Percentiles rank a stretch among this genome's conserved stretches.
Evolutionary conservation across 2,113 vertebrate species (phyloP).

Genomic region (Callipepla californica): DNA sequence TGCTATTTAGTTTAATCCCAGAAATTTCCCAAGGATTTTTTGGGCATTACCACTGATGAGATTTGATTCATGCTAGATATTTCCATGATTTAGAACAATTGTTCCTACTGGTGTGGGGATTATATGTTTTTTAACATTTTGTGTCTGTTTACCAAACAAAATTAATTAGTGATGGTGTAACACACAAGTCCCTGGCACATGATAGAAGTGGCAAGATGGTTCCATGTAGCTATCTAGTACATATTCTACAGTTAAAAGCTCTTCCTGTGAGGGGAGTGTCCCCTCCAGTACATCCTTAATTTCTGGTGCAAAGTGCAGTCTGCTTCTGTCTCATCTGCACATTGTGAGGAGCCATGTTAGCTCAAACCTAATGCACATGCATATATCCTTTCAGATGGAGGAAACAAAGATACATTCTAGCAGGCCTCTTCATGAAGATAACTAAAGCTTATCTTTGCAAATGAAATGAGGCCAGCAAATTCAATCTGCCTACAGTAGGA

Average conservation of each 20-base stretch:
- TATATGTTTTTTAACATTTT: neutral
- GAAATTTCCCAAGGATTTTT: neutral
- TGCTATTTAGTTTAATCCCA: neutral
- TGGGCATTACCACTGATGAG: neutral
- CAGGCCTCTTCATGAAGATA: neutral
- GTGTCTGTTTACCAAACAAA: neutral
- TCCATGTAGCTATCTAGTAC: neutral
- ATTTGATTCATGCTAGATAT: neutral
- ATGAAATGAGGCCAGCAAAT: conserved; percentile 20
- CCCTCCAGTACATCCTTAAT: neutral
- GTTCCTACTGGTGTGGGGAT: accelerated
- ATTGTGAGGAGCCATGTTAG: neutral
- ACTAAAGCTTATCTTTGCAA: conserved; percentile 26
- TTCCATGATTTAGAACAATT: neutral
- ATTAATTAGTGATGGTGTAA: neutral
- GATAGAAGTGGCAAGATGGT: neutral
- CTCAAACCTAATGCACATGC: neutral
- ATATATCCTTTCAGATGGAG: conserved; percentile 20
- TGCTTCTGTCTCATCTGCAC: neutral
- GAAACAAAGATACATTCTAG: neutral
- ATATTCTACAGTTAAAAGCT: neutral
- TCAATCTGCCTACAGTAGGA: conserved; percentile 1
- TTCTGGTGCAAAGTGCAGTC: neutral
- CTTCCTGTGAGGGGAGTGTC: neutral
- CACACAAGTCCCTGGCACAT: neutral